phyloP scores from a whole-genome alignment of 2,113 vertebrate species.

The Capreolus pygargus region DNA sequence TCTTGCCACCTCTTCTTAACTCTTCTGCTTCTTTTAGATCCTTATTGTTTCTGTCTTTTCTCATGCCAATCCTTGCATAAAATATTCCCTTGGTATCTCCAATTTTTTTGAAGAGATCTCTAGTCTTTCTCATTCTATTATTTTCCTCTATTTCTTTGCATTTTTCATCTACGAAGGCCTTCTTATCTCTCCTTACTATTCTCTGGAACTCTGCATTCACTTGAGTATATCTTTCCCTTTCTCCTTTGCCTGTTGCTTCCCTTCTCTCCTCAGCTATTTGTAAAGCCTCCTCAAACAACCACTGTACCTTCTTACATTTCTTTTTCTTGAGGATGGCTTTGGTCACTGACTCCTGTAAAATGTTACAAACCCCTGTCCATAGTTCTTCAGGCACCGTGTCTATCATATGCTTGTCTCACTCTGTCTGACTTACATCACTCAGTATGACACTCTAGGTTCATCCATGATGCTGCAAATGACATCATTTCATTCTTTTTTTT shows the following conservation, averaged over 20 bases:
- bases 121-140: background rate
- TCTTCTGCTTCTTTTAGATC: background rate
- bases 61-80: fast-evolving
- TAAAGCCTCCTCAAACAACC: background rate
- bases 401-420: background rate
- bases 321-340: background rate
- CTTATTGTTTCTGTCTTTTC: background rate
- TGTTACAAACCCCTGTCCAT: background rate
- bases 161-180: background rate
- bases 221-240: background rate
- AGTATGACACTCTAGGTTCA: background rate
- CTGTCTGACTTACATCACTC: background rate
- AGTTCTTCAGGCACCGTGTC: background rate
- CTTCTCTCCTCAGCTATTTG: background rate
- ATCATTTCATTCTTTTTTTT: background rate
- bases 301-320: background rate
- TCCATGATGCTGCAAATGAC: background rate
- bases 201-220: background rate
- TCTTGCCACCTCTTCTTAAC: background rate
- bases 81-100: background rate
- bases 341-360: background rate
- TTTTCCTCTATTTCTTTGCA: background rate
- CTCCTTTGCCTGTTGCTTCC: background rate
- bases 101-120: background rate
- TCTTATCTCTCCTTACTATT: background rate